phyloP scores from a whole-genome alignment of 1,140 invertebrate species.

The Ostrea denselamellosa region DNA sequence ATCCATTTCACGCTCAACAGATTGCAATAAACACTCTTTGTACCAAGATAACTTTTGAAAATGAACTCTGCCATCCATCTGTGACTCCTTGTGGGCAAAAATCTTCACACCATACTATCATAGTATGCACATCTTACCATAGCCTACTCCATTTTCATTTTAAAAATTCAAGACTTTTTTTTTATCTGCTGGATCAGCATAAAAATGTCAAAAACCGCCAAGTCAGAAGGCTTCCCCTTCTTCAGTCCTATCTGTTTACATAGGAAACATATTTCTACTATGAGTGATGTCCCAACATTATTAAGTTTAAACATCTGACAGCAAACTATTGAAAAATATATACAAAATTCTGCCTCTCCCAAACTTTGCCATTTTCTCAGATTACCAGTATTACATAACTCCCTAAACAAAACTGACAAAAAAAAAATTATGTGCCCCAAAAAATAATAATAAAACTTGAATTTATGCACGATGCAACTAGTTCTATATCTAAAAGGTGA shows the following conservation, averaged over 20 bases:
- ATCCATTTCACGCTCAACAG: not conserved
- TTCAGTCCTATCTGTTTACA: constrained; percentile 10
- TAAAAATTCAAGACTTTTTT: not conserved
- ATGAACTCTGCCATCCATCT: not conserved
- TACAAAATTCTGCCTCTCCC: not conserved
- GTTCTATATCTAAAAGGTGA: not conserved
- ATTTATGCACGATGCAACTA: not conserved
- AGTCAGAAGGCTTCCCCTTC: not conserved
- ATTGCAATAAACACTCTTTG: not conserved
- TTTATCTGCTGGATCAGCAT: constrained; percentile 1
- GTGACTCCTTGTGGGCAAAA: not conserved
- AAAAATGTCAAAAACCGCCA: constrained; percentile 5
- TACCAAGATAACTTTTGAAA: not conserved
- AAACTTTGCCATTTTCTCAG: not conserved
- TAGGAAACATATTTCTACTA: constrained; percentile 30
- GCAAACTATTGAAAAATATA: constrained; percentile 26
- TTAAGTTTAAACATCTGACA: constrained; percentile 36
- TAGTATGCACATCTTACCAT: not conserved
- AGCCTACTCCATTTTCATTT: not conserved
- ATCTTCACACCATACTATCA: not conserved
- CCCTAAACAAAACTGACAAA: not conserved
- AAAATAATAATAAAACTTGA: not conserved
- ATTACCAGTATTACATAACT: not conserved
- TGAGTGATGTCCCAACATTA: constrained; percentile 7
- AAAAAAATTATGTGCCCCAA: not conserved